Evolutionary conservation across 2,888 invertebrate species (phyloP).

Genomic region (Drosophila sordidula): DNA sequence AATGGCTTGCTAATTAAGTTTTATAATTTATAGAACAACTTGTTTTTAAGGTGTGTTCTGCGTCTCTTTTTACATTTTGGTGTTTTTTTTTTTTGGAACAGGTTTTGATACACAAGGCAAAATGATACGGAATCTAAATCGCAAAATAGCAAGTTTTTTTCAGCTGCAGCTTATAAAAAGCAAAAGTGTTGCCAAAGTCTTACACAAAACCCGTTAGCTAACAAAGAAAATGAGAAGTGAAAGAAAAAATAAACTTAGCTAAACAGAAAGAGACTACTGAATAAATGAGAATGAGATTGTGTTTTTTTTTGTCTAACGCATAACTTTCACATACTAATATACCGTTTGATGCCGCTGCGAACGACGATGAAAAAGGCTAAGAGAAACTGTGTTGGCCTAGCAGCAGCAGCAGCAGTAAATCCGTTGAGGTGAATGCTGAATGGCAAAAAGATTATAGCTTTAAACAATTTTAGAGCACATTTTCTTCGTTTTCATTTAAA

Average conservation of each 20-base stretch:
- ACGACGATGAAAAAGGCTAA: slow-evolving; percentile 53
- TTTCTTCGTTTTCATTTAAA: slow-evolving; percentile 29
- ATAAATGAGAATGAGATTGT: slow-evolving; percentile 53
- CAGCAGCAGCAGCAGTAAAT: slow-evolving; percentile 22
- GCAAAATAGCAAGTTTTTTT: slow-evolving; percentile 53
- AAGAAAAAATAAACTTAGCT: slow-evolving; percentile 47
- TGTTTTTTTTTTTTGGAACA: slow-evolving; percentile 42
- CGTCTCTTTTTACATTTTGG: slow-evolving; percentile 34
- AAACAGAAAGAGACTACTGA: slow-evolving; percentile 49
- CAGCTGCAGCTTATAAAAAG: slow-evolving; percentile 53
- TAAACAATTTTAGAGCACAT: slow-evolving; percentile 19
- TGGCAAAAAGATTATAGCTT: neutral
- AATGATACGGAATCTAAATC: slow-evolving; percentile 57
- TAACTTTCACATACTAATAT: slow-evolving; percentile 71
- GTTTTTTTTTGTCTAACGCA: slow-evolving; percentile 26
- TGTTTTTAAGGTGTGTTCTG: slow-evolving; percentile 63
- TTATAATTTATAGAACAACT: slow-evolving; percentile 71
- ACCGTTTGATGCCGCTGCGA: slow-evolving; percentile 55
- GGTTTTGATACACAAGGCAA: slow-evolving; percentile 61
- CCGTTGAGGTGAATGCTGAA: slow-evolving; percentile 42
- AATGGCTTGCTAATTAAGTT: slow-evolving; percentile 58
- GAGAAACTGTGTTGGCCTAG: slow-evolving; percentile 55
- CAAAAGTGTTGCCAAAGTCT: slow-evolving; percentile 71
- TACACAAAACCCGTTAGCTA: slow-evolving; percentile 63
- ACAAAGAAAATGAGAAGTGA: slow-evolving; percentile 47